Evolutionary conservation across 2,113 vertebrate genomes (phyloP).

Genomic region (Rhabdornis inornatus): DNA sequence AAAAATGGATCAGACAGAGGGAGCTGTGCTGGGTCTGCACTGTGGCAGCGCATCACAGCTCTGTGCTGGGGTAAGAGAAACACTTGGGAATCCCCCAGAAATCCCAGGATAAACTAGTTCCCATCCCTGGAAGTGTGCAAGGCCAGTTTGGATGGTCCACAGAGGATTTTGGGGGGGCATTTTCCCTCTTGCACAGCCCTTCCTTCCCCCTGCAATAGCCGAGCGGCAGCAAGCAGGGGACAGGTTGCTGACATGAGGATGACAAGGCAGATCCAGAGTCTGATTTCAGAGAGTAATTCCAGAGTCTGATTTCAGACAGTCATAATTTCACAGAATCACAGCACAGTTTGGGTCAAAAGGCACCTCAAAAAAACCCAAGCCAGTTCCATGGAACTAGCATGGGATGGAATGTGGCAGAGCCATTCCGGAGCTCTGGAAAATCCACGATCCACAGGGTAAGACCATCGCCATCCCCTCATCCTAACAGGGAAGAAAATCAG

Average conservation of each 20-base stretch:
- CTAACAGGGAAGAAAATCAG: not conserved
- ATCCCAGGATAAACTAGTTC: not conserved
- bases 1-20: not conserved
- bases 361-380: not conserved
- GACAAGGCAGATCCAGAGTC: no score
- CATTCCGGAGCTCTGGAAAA: not conserved
- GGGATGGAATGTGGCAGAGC: not conserved
- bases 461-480: rapidly evolving
- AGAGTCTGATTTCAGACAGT: no score
- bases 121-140: not conserved
- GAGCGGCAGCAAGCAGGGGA: not conserved
- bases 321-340: no score
- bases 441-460: rapidly evolving
- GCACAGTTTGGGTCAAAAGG: rapidly evolving
- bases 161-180: not conserved
- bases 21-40: not conserved
- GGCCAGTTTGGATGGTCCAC: not conserved
- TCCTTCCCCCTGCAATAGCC: not conserved
- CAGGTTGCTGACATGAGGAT: not conserved
- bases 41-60: rapidly evolving
- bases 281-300: not conserved
- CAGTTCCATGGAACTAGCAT: rapidly evolving
- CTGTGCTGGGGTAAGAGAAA: not conserved
- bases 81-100: not conserved
- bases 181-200: not conserved